Conservation (phyloP, 2,888 invertebrate species). For the Oligia strigilis region DNA sequence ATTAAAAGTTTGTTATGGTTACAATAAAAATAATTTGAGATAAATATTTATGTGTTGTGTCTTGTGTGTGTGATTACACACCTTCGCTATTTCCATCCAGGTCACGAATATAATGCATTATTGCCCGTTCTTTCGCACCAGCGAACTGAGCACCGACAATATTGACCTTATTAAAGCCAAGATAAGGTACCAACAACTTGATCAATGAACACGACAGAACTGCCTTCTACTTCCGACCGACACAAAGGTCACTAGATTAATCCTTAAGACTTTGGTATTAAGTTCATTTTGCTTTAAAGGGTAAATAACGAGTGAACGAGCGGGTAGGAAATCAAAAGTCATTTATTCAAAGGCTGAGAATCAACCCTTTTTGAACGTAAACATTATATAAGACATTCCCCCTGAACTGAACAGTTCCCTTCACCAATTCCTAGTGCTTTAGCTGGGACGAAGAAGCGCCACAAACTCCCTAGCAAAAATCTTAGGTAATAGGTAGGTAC, state of each 20-base stretch:
- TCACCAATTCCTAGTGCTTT: not conserved
- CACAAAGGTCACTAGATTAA: slow-evolving; percentile 1
- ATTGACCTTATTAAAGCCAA: slow-evolving; percentile 27
- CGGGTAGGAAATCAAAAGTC: not conserved
- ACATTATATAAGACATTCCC: not conserved
- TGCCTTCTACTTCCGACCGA: slow-evolving; percentile 24
- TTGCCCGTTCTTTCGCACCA: slow-evolving; percentile 35
- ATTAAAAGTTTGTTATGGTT: no score
- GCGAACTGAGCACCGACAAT: slow-evolving; percentile 6
- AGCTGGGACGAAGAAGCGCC: not conserved
- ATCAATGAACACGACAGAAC: slow-evolving; percentile 35
- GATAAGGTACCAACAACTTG: slow-evolving; percentile 27
- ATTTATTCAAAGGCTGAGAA: not conserved
- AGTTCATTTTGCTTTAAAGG: not conserved
- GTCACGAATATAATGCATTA: not conserved
- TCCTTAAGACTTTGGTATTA: not conserved
- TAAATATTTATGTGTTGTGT: no score
- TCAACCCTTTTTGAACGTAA: not conserved
- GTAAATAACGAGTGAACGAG: not conserved
- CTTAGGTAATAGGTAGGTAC: no score
- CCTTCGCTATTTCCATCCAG: not conserved
- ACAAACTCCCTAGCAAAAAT: not conserved
- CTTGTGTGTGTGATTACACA: no score
- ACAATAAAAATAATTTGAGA: no score
- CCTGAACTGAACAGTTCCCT: not conserved